Conservation (phyloP, 2,113 vertebrate genomes). For the Mirza zaza region DNA sequence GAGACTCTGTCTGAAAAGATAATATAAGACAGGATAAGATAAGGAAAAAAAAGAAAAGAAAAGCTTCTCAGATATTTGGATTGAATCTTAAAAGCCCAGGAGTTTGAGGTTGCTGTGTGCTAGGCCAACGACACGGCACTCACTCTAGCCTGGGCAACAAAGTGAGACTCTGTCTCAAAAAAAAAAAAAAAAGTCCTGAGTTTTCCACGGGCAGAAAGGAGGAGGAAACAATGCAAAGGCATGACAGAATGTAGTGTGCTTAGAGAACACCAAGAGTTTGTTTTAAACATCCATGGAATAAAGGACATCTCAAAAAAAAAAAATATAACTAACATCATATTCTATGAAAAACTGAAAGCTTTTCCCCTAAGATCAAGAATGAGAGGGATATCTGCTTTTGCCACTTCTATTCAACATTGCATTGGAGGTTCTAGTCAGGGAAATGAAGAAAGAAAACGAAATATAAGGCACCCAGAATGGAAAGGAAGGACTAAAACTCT, state of each 20-base stretch:
- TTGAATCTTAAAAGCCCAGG: not conserved
- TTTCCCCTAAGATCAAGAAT: not conserved
- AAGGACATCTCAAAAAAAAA: not conserved
- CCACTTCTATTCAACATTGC: not conserved
- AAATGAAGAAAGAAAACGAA: conserved; percentile 9
- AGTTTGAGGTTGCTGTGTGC: too few relatives aligned
- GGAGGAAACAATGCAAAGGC: not conserved
- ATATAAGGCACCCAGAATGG: not conserved
- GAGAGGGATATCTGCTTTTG: not conserved
- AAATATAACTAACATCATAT: not conserved
- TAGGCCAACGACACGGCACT: too few relatives aligned
- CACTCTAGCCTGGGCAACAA: too few relatives aligned
- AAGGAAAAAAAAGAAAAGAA: too few relatives aligned
- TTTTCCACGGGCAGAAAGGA: not conserved
- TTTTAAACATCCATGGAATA: not conserved
- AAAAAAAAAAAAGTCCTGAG: not conserved
- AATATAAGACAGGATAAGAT: too few relatives aligned
- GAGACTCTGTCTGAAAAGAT: too few relatives aligned
- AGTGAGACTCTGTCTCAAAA: too few relatives aligned
- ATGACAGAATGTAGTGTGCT: not conserved
- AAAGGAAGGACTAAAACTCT: not conserved
- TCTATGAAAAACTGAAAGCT: not conserved
- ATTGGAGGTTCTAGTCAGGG: not conserved
- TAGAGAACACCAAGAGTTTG: not conserved
- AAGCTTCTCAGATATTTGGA: not conserved